These are phyloP conservation scores for Colossoma macropomum DNA, from an alignment of 2,113 vertebrate species.

Conservation along the genomic window DNA sequence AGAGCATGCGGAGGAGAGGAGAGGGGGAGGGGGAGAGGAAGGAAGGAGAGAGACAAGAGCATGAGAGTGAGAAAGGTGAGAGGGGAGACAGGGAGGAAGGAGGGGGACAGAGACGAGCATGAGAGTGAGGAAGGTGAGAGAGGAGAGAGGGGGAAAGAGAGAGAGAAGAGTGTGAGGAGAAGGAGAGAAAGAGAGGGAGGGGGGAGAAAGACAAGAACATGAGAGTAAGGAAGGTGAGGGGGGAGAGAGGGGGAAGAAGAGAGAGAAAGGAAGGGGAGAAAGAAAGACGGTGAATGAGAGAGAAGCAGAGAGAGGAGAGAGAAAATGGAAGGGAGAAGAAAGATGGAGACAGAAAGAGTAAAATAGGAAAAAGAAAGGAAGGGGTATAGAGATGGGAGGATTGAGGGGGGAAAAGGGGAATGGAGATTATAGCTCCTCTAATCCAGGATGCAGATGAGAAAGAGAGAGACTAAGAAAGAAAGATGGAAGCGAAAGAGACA, in stretches of 20 bases:
- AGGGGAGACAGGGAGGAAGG: neutral
- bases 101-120: neutral
- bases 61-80: neutral
- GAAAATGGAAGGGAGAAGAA: no score
- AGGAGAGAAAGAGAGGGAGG: conserved; percentile 55
- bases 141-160: conserved; percentile 47
- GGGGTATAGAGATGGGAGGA: no score
- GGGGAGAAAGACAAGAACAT: neutral
- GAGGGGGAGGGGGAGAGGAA: conserved; percentile 8
- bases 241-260: conserved; percentile 46
- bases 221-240: conserved; percentile 54
- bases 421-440: no score
- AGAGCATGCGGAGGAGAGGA: neutral
- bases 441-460: neutral
- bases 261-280: conserved; percentile 32
- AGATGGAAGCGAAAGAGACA: neutral
- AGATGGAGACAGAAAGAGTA: no score
- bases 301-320: no score
- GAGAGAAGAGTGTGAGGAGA: no score
- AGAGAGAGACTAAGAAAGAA: neutral
- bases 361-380: no score
- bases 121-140: conserved; percentile 54
- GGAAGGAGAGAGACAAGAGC: conserved; percentile 32
- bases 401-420: no score
- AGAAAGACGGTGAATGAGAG: no score